Conservation (phyloP, 2,888 invertebrate genomes). For the Lamproptera curius region DNA sequence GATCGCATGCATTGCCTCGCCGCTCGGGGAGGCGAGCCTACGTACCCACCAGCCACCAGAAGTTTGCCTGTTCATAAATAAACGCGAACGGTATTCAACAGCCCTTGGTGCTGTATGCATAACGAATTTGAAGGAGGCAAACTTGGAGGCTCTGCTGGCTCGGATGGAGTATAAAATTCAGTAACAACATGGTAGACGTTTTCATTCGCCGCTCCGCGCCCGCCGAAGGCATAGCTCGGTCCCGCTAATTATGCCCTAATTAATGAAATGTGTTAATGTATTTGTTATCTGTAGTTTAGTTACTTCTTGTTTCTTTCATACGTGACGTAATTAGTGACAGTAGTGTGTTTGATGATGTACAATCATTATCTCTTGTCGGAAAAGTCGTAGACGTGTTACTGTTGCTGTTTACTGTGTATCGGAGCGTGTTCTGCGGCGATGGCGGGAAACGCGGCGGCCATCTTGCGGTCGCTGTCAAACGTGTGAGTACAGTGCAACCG, state of each 20-base stretch:
- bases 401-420: conserved; percentile 38
- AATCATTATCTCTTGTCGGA: conserved; percentile 40
- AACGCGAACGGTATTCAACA: conserved; percentile 80
- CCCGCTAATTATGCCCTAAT: conserved; percentile 53
- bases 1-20: conserved; percentile 67
- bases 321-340: too few relatives aligned
- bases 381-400: conserved; percentile 45
- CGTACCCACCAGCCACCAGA: conserved; percentile 75
- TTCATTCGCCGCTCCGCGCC: conserved; percentile 75
- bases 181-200: conserved; percentile 77
- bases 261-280: conserved; percentile 20
- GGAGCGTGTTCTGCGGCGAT: conserved; percentile 26
- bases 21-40: conserved; percentile 60
- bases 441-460: conserved; percentile 46
- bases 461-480: conserved; percentile 56
- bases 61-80: conserved; percentile 80
- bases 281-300: conserved; percentile 12
- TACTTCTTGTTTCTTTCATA: not conserved
- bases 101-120: conserved; percentile 80
- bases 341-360: conserved; percentile 37
- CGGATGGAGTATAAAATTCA: conserved; percentile 79
- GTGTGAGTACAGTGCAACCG: conserved; percentile 52
- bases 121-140: conserved; percentile 80
- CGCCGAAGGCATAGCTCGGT: conserved; percentile 75
- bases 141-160: conserved; percentile 78